Evolutionary conservation across 2,888 invertebrate species (phyloP).

Genomic region (Vesta saturnalis): DNA sequence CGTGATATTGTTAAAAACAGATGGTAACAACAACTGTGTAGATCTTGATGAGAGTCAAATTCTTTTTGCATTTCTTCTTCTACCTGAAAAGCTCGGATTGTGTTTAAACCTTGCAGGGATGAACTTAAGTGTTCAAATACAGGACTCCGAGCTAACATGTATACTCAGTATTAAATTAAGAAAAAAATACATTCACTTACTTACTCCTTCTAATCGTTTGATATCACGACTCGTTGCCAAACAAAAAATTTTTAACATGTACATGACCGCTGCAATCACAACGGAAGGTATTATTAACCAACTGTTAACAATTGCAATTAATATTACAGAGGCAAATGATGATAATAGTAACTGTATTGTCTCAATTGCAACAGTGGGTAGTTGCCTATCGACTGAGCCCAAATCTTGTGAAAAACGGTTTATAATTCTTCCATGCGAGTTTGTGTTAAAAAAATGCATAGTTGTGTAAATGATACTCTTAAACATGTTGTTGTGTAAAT

Average conservation of each 20-base stretch:
- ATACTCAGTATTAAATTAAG: slow-evolving; percentile 32
- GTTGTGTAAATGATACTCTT: slow-evolving; percentile 80
- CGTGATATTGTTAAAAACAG: slow-evolving; percentile 88
- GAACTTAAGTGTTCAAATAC: slow-evolving; percentile 95
- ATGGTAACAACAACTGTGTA: slow-evolving; percentile 93
- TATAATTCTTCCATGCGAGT: slow-evolving; percentile 83
- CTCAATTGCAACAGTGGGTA: slow-evolving; percentile 71
- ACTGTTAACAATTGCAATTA: slow-evolving; percentile 80
- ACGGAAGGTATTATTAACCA: slow-evolving; percentile 77
- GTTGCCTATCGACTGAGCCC: slow-evolving; percentile 74
- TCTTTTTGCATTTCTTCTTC: slow-evolving; percentile 78
- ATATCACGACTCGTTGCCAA: slow-evolving; percentile 82
- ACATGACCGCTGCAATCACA: slow-evolving; percentile 64
- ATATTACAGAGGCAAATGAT: slow-evolving; percentile 80
- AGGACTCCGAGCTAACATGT: slow-evolving; percentile 89
- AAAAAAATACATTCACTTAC: slow-evolving; percentile 65
- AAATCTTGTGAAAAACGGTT: slow-evolving; percentile 92
- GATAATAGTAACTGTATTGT: slow-evolving; percentile 77
- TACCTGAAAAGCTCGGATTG: slow-evolving; percentile 86
- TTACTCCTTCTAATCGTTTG: too few species aligned
- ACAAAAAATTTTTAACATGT: slow-evolving; percentile 79
- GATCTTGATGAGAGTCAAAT: too few species aligned
- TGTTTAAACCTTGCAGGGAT: too few species aligned
- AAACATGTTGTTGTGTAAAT: slow-evolving; percentile 87
- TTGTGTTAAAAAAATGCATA: slow-evolving; percentile 89